A percentile compares a stretch with the other conserved stretches of the same genome.
These are phyloP conservation scores for Dyspetes luteomarginatus DNA, from an alignment of 2,888 invertebrate genomes.

Conservation along the genomic window DNA sequence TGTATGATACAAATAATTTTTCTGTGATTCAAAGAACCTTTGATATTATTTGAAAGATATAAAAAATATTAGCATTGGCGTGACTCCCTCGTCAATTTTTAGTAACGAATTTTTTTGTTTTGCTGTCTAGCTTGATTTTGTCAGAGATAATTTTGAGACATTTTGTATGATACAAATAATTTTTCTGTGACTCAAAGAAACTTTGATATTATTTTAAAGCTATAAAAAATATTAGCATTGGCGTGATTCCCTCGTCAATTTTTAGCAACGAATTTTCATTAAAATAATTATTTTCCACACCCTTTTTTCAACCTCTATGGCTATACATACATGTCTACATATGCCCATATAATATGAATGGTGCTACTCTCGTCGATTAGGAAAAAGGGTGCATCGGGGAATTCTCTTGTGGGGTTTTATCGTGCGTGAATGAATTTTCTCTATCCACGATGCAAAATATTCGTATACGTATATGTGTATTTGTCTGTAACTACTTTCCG, in stretches of 20 bases:
- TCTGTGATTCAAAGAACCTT: no score
- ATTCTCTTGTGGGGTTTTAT: conserved; percentile 35
- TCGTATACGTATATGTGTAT: background rate
- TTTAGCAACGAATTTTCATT: background rate
- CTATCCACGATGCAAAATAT: conserved; percentile 21
- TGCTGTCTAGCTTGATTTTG: no score
- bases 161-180: background rate
- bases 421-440: conserved; percentile 51
- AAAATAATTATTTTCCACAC: background rate
- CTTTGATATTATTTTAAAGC: background rate
- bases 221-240: background rate
- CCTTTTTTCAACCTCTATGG: no score
- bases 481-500: conserved; percentile 7
- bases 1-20: no score
- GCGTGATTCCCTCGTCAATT: background rate
- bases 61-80: no score
- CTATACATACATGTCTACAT: no score
- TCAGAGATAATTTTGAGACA: background rate
- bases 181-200: background rate
- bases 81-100: no score
- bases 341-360: background rate
- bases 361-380: conserved; percentile 22
- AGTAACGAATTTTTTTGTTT: background rate
- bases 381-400: conserved; percentile 25
- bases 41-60: no score